Percentiles rank a stretch among this genome's conserved stretches.
These are phyloP conservation scores for Pelagia noctiluca DNA, from an alignment of 30 jellyfish, hydroid and myxozoan species.

Conservation along the genomic window DNA sequence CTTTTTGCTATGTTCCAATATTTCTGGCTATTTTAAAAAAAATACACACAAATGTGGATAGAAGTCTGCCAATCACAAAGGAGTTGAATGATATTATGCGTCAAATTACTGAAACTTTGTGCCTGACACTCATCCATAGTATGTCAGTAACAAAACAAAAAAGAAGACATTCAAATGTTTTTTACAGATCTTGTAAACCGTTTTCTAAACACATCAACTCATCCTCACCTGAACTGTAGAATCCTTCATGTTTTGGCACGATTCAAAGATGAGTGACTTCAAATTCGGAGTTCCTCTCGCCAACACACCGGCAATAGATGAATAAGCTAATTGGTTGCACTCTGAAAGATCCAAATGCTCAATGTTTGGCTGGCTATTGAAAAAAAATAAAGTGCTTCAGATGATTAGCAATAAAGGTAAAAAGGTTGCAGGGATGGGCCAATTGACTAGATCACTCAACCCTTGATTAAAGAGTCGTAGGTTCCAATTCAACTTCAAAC, in stretches of 20 bases:
- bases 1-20: too few species aligned
- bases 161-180: too few species aligned
- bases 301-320: slow-evolving; percentile 41
- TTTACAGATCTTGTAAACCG: too few species aligned
- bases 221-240: slow-evolving; percentile 61
- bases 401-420: not conserved
- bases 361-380: slow-evolving; percentile 65
- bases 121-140: too few species aligned
- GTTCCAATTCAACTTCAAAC: too few species aligned
- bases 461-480: too few species aligned
- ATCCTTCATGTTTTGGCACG: slow-evolving; percentile 52
- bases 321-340: slow-evolving; percentile 50
- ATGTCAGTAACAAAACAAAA: too few species aligned
- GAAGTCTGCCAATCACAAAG: slow-evolving; percentile 4
- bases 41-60: slow-evolving; percentile 10
- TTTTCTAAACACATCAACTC: too few species aligned
- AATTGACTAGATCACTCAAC: too few species aligned
- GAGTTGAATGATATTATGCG: not conserved
- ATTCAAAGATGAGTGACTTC: slow-evolving; percentile 42
- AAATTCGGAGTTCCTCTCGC: slow-evolving; percentile 23
- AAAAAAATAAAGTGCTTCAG: not conserved
- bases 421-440: too few species aligned
- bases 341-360: slow-evolving; percentile 58
- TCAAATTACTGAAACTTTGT: not conserved
- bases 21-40: too few species aligned